phyloP scores from a whole-genome alignment of 1,140 invertebrate genomes.

The Hestina assimilis region DNA sequence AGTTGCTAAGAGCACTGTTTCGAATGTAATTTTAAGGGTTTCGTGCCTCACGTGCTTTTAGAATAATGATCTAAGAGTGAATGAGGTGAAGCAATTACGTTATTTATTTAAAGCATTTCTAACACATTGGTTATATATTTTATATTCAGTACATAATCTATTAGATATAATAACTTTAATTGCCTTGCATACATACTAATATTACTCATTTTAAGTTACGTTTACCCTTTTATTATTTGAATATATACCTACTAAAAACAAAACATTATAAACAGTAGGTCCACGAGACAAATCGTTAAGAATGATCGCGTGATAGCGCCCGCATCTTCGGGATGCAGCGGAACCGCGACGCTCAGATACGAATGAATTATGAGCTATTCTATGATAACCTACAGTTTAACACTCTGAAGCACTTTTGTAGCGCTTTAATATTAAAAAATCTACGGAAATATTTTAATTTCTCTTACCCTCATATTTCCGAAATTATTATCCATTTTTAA shows the following conservation, averaged over 20 bases:
- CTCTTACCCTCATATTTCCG: no score
- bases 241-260: conserved; percentile 11
- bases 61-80: conserved; percentile 53
- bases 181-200: background rate
- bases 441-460: no score
- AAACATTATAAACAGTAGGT: conserved; percentile 20
- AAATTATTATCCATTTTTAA: no score
- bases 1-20: conserved; percentile 73
- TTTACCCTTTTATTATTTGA: background rate
- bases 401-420: conserved; percentile 5
- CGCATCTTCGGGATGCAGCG: conserved; percentile 40
- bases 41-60: conserved; percentile 63
- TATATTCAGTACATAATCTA: background rate
- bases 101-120: conserved; percentile 7
- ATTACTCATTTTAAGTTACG: background rate
- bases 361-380: conserved; percentile 51
- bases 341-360: conserved; percentile 43
- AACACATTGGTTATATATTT: background rate
- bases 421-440: background rate
- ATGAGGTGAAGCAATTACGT: conserved; percentile 27
- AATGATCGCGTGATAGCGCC: conserved; percentile 38
- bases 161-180: background rate
- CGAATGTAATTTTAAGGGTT: conserved; percentile 73
- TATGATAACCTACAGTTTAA: conserved; percentile 19
- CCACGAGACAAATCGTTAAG: conserved; percentile 34